phyloP scores from a whole-genome alignment of 1,140 invertebrate genomes.

The Belonocnema kinseyi region DNA sequence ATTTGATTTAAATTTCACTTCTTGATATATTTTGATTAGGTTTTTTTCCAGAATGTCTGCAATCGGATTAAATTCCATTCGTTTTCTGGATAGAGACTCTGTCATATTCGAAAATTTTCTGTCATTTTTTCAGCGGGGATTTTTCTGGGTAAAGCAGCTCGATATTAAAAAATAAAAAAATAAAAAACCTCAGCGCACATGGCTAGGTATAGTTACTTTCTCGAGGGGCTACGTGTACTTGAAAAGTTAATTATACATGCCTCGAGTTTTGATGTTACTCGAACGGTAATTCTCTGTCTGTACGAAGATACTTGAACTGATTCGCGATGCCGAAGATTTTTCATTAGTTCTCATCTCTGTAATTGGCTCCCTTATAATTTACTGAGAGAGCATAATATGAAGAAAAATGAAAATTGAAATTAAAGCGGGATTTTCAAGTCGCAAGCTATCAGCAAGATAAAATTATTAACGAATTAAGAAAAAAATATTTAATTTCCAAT shows the following conservation, averaged over 20 bases:
- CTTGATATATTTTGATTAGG: no score
- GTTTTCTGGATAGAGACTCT: no score
- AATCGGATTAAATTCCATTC: no score
- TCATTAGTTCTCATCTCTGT: background rate
- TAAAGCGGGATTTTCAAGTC: background rate
- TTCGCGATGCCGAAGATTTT: conserved; percentile 17
- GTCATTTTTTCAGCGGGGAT: no score
- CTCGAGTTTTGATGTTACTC: conserved; percentile 19
- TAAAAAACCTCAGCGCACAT: background rate
- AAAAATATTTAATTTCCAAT: background rate
- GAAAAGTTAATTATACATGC: conserved; percentile 28
- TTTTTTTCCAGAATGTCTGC: no score
- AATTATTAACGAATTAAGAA: background rate
- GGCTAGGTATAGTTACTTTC: conserved; percentile 3
- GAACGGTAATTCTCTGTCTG: conserved; percentile 26
- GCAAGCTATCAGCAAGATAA: background rate
- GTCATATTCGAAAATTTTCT: no score
- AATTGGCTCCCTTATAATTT: conserved; percentile 11
- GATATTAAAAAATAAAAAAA: background rate
- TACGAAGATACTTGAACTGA: conserved; percentile 10
- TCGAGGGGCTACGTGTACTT: conserved; percentile 13
- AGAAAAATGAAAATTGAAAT: no score
- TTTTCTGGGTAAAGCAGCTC: background rate
- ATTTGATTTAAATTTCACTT: no score
- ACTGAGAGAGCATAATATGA: background rate